Conservation (phyloP, 2,113 vertebrate species). For the Motacilla alba region DNA sequence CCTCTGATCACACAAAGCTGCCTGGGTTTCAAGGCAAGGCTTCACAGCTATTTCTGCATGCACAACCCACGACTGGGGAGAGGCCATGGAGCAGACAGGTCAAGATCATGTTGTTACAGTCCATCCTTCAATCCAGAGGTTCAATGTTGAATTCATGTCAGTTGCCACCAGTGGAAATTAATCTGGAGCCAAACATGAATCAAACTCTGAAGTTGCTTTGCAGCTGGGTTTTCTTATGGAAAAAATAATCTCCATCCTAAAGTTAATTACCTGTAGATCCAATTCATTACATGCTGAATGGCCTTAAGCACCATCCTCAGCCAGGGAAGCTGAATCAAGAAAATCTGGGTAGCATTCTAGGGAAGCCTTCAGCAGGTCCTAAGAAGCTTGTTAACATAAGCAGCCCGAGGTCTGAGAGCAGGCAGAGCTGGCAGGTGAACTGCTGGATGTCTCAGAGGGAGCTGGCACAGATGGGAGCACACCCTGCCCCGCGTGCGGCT, state of each 20-base stretch:
- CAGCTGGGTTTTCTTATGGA: neutral
- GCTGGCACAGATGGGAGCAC: neutral
- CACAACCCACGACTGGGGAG: rapidly evolving
- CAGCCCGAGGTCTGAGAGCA: rapidly evolving
- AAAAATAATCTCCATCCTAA: neutral
- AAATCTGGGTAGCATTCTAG: neutral
- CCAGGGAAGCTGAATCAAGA: neutral
- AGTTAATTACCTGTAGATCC: neutral
- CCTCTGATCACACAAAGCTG: neutral
- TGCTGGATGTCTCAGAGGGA: neutral
- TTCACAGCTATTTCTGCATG: neutral
- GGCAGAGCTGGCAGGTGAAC: neutral
- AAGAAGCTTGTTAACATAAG: neutral
- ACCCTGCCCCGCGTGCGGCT: rapidly evolving
- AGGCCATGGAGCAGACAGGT: neutral
- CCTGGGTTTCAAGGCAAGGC: neutral
- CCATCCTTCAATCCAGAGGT: neutral
- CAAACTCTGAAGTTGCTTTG: neutral
- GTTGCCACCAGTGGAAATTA: neutral
- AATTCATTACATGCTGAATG: neutral
- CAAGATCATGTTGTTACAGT: neutral
- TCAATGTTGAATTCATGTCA: neutral
- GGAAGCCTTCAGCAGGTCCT: neutral
- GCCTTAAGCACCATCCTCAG: neutral
- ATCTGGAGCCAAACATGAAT: neutral